A percentile compares a stretch with the other conserved stretches of the same genome.
phyloP scores from a whole-genome alignment of 2,797 vertebrate species.

The Acrossocheilus wenchowensis region DNA sequence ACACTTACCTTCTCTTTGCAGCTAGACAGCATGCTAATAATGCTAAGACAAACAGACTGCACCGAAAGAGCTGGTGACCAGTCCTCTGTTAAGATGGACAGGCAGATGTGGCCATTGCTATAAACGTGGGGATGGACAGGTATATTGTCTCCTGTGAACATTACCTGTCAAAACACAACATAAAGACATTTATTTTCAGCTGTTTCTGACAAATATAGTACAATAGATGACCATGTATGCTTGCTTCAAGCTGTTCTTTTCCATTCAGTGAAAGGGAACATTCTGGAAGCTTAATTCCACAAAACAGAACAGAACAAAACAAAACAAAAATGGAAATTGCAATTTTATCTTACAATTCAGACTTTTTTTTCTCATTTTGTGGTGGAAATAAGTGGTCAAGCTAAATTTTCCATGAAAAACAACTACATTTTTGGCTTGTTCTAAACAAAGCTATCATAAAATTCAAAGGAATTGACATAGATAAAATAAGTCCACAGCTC shows the following conservation, averaged over 20 bases:
- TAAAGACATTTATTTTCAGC: neutral
- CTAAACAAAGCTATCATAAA: neutral
- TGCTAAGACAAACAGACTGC: slow-evolving; percentile 99
- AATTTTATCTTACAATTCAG: neutral
- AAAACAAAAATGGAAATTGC: too few relatives aligned
- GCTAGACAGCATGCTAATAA: slow-evolving; percentile 99
- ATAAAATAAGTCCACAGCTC: too few relatives aligned
- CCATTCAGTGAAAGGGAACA: neutral
- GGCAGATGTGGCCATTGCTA: slow-evolving; percentile 99
- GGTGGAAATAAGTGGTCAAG: too few relatives aligned
- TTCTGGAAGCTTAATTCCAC: neutral
- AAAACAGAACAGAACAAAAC: neutral
- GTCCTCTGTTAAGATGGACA: slow-evolving; percentile 98
- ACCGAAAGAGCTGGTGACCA: slow-evolving; percentile 99
- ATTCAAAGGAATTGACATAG: neutral
- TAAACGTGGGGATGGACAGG: slow-evolving; percentile 98
- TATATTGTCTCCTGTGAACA: slow-evolving; percentile 99
- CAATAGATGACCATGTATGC: slow-evolving; percentile 14
- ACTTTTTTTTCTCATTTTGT: neutral
- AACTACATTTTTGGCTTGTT: neutral
- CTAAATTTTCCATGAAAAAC: neutral
- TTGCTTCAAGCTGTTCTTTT: neutral
- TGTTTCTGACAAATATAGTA: neutral
- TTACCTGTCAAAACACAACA: slow-evolving; percentile 82
- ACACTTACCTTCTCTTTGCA: slow-evolving; percentile 98